These are phyloP conservation scores for Cynoglossus semilaevis DNA, from an alignment of 2,113 vertebrate genomes.

Conservation along the genomic window DNA sequence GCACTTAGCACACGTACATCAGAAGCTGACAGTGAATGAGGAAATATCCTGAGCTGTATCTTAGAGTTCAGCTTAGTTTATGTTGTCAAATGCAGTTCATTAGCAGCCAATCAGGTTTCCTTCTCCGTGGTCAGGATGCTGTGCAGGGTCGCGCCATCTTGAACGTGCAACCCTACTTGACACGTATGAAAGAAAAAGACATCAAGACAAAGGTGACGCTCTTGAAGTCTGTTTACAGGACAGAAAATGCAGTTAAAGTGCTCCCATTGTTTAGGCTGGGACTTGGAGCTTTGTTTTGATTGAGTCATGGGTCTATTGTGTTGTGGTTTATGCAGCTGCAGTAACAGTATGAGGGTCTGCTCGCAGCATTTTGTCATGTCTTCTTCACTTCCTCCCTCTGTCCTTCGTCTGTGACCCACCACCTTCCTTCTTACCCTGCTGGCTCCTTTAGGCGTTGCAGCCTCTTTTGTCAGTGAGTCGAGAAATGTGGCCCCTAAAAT, in stretches of 20 bases:
- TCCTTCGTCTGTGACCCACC: background rate
- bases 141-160: background rate
- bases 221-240: slow-evolving; percentile 32
- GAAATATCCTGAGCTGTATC: too few relatives aligned
- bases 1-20: slow-evolving; percentile 28
- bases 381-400: slow-evolving; percentile 68
- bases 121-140: background rate
- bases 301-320: slow-evolving; percentile 68
- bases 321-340: slow-evolving; percentile 66
- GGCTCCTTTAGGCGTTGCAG: slow-evolving; percentile 33
- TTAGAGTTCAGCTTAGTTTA: too few relatives aligned
- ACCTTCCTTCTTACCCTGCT: background rate
- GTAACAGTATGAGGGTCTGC: slow-evolving; percentile 68
- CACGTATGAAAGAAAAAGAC: slow-evolving; percentile 4
- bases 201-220: slow-evolving; percentile 3
- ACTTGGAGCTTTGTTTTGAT: slow-evolving; percentile 55
- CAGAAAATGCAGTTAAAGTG: slow-evolving; percentile 26
- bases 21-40: too few relatives aligned
- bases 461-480: slow-evolving; percentile 4
- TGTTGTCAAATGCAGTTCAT: slow-evolving; percentile 20
- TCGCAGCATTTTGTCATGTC: slow-evolving; percentile 62
- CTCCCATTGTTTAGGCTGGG: slow-evolving; percentile 69
- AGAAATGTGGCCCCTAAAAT: slow-evolving; percentile 47
- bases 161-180: slow-evolving; percentile 26
- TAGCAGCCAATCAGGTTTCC: slow-evolving; percentile 17